Percentiles rank a stretch among this genome's conserved stretches.
Conservation (phyloP, 2,113 vertebrate species). For the Vombatus ursinus region DNA sequence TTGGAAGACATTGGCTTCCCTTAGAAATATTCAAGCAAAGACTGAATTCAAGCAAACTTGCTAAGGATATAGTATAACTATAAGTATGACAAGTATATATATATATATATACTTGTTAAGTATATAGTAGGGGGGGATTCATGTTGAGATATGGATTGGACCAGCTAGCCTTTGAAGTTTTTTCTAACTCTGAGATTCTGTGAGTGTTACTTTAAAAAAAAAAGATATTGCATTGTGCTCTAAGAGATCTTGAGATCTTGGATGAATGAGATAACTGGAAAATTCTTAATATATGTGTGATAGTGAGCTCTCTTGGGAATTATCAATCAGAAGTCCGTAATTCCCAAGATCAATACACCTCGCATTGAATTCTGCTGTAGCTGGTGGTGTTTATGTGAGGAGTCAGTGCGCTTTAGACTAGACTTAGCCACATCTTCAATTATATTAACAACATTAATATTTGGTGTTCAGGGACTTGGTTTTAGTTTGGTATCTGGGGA, state of each 20-base stretch:
- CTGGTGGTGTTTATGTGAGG: background rate
- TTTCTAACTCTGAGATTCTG: background rate
- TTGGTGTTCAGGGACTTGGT: slow-evolving; percentile 12
- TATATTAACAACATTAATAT: background rate
- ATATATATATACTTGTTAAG: background rate
- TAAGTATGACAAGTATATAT: too few species aligned
- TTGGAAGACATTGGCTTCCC: background rate
- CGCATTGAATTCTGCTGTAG: background rate
- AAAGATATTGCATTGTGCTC: background rate
- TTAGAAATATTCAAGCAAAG: background rate
- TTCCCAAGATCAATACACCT: background rate
- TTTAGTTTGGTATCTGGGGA: slow-evolving; percentile 29
- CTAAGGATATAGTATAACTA: too few species aligned
- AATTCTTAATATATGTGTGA: background rate
- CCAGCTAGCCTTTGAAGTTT: background rate
- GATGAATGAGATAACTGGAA: background rate
- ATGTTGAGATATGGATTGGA: background rate
- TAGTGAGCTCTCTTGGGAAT: background rate
- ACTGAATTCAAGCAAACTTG: too few species aligned
- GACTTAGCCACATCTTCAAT: slow-evolving; percentile 25
- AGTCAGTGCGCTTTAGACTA: background rate
- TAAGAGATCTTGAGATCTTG: background rate
- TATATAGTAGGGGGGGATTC: background rate
- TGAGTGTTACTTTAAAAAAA: background rate
- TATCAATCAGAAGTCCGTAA: background rate